Evolutionary conservation across 2,797 vertebrate genomes (phyloP).

Genomic region (Gambusia yucatana): DNA sequence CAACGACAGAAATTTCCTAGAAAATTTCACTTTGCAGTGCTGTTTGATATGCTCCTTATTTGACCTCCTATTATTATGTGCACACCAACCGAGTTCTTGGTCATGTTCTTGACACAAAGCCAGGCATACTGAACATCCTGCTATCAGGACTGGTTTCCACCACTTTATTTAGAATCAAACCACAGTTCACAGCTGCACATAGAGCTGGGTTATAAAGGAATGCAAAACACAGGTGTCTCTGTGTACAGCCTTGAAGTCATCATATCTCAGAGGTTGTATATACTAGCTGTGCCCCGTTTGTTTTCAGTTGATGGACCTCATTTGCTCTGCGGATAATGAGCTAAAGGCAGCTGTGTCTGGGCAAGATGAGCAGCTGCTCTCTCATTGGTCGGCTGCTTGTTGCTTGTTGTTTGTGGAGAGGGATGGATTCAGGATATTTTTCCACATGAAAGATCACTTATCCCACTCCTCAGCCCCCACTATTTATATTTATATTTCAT

Average conservation of each 20-base stretch:
- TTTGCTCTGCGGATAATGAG: slow-evolving; percentile 56
- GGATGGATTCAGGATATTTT: slow-evolving; percentile 34
- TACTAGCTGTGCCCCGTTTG: slow-evolving; percentile 8
- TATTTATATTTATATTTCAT: background rate
- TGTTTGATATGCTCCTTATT: slow-evolving; percentile 11
- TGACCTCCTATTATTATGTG: slow-evolving; percentile 46
- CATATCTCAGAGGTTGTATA: background rate
- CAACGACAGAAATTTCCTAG: background rate
- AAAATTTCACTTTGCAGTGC: background rate
- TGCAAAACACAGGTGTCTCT: slow-evolving; percentile 21
- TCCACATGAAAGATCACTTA: slow-evolving; percentile 44
- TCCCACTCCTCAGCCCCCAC: slow-evolving; percentile 23
- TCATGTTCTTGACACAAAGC: slow-evolving; percentile 39
- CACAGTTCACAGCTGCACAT: slow-evolving; percentile 21
- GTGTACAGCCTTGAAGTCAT: background rate
- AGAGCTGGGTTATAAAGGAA: slow-evolving; percentile 31
- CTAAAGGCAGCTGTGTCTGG: slow-evolving; percentile 41
- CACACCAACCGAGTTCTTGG: background rate
- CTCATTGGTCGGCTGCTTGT: slow-evolving; percentile 54
- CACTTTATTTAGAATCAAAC: slow-evolving; percentile 18
- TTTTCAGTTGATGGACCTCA: slow-evolving; percentile 20
- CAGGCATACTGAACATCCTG: slow-evolving; percentile 33
- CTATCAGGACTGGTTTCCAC: slow-evolving; percentile 25
- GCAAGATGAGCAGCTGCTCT: slow-evolving; percentile 61
- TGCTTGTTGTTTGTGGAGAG: background rate